These are phyloP conservation scores for Ctenopoma multispine DNA, from an alignment of 2,797 vertebrate species.

Conservation along the genomic window DNA sequence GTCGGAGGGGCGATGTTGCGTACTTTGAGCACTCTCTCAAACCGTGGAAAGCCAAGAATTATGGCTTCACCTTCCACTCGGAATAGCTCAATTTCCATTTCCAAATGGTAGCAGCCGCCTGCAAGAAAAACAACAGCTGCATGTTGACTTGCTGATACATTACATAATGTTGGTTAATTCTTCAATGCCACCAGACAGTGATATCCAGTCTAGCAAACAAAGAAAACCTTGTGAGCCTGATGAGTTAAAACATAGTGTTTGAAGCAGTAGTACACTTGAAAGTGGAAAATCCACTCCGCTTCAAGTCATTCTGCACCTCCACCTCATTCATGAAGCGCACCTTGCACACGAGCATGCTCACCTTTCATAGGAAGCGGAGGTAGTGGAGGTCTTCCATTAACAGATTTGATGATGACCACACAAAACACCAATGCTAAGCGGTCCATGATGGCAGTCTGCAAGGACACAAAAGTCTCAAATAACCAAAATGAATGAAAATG, in stretches of 20 bases:
- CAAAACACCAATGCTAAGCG: constrained; percentile 25
- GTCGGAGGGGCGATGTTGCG: constrained; percentile 49
- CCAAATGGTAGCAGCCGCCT: constrained; percentile 71
- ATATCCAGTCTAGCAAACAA: too few relatives aligned
- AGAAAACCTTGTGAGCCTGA: too few relatives aligned
- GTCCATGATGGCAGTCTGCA: constrained; percentile 49
- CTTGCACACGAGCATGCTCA: constrained; percentile 43
- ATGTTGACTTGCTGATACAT: background rate
- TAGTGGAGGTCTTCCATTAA: constrained; percentile 35
- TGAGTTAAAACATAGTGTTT: too few relatives aligned
- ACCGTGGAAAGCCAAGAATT: constrained; percentile 82
- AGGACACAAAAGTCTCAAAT: constrained; percentile 16
- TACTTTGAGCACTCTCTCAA: constrained; percentile 22
- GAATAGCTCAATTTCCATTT: constrained; percentile 46
- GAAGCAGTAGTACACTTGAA: too few relatives aligned
- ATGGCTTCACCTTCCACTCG: constrained; percentile 85
- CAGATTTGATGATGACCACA: constrained; percentile 6
- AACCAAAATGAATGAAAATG: background rate
- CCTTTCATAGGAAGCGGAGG: constrained; percentile 66
- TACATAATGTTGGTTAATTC: background rate
- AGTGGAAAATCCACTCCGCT: too few relatives aligned
- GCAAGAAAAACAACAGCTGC: background rate
- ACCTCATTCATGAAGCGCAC: too few relatives aligned
- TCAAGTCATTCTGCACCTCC: too few relatives aligned
- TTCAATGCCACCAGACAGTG: background rate